Percentiles rank a stretch among this genome's conserved stretches.
These are phyloP conservation scores for Australoheros facetus DNA, from an alignment of 2,797 vertebrate species.

Conservation along the genomic window DNA sequence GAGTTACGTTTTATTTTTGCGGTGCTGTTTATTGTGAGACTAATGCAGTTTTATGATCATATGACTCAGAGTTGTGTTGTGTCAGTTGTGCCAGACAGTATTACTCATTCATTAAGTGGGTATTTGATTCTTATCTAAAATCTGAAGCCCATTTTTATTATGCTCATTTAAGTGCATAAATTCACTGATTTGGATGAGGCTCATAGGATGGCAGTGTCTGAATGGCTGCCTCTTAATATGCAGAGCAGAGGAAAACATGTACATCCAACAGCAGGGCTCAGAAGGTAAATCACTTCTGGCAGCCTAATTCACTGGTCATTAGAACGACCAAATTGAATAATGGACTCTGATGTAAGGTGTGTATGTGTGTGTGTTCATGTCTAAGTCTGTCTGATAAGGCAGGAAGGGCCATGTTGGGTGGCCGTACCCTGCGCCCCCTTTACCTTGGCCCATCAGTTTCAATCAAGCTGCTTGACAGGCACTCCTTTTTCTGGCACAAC, in stretches of 20 bases:
- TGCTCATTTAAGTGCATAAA: constrained; percentile 3
- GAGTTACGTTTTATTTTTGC: not conserved
- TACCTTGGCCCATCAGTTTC: constrained; percentile 81
- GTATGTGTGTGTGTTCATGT: constrained; percentile 2
- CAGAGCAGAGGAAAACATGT: constrained; percentile 60
- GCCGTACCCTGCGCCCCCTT: constrained; percentile 60
- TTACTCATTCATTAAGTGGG: not conserved
- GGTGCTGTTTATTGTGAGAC: not conserved
- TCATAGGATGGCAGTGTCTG: constrained; percentile 44
- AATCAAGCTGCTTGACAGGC: constrained; percentile 79
- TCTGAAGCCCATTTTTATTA: not conserved
- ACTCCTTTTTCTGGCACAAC: constrained; percentile 59
- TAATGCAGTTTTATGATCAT: not conserved
- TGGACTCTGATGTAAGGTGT: constrained; percentile 64
- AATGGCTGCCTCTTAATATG: constrained; percentile 62
- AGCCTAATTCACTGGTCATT: constrained; percentile 84
- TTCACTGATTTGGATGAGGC: constrained; percentile 39
- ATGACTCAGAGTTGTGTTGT: not conserved
- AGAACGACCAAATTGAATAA: constrained; percentile 84
- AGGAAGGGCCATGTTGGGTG: constrained; percentile 58
- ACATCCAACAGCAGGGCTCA: constrained; percentile 54
- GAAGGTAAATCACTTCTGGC: constrained; percentile 82
- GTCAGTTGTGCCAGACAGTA: not conserved
- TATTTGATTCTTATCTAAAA: constrained; percentile 8
- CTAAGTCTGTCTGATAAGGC: constrained; percentile 45